Percentiles rank a stretch among this genome's conserved stretches.
phyloP scores from a whole-genome alignment of 2,113 vertebrate species.

The Neotoma lepida region DNA sequence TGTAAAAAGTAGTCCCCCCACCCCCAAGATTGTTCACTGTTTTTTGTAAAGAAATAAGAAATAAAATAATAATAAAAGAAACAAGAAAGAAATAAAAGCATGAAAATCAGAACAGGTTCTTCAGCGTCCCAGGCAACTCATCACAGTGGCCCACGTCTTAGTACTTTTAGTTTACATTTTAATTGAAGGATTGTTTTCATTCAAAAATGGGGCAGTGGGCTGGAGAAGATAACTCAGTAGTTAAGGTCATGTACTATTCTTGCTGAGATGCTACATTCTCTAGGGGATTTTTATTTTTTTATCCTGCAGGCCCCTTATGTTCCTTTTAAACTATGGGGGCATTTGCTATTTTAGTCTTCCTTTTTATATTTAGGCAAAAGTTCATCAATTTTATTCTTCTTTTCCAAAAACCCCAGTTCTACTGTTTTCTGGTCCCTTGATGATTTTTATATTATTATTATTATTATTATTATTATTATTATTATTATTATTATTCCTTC shows the following conservation, averaged over 20 bases:
- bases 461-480: not conserved
- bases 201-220: not conserved
- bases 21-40: not conserved
- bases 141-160: not conserved
- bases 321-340: not conserved
- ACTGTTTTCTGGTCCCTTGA: not conserved
- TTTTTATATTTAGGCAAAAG: not conserved
- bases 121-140: not conserved
- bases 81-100: not conserved
- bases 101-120: not conserved
- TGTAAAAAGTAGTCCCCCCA: not conserved
- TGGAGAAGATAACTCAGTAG: not conserved
- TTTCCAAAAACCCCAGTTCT: not conserved
- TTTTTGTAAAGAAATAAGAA: not conserved
- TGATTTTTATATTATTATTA: not conserved
- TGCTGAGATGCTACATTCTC: not conserved
- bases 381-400: not conserved
- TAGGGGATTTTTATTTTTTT: not conserved
- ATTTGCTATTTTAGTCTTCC: not conserved
- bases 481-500: not conserved
- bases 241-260: not conserved
- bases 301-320: not conserved
- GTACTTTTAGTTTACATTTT: not conserved
- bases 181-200: not conserved
- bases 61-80: too few relatives aligned